A percentile compares a stretch with the other conserved stretches of the same genome.
These are phyloP conservation scores for Dusona sp. DNA, from an alignment of 2,888 invertebrate genomes.

Conservation along the genomic window DNA sequence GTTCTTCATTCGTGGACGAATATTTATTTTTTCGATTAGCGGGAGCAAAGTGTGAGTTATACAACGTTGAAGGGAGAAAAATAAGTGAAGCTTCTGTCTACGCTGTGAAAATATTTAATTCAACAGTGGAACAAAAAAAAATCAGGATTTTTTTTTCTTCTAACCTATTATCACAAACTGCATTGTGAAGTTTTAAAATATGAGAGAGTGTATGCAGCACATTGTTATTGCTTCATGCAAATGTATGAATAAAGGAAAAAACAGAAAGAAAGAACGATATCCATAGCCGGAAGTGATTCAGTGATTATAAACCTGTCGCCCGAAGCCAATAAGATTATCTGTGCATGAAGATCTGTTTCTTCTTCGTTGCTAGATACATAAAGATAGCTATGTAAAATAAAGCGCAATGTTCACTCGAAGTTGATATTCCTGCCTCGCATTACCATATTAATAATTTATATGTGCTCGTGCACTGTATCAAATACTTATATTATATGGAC, in stretches of 20 bases:
- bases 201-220: not conserved
- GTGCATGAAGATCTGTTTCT: constrained; percentile 67
- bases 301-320: constrained; percentile 72
- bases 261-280: constrained; percentile 17
- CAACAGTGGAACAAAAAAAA: not conserved
- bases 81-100: constrained; percentile 39
- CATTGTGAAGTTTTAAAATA: constrained; percentile 8
- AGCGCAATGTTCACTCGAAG: not conserved
- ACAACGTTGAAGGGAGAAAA: constrained; percentile 29
- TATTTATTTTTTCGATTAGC: constrained; percentile 58
- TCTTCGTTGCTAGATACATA: constrained; percentile 36
- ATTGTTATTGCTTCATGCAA: constrained; percentile 46
- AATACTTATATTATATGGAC: not conserved
- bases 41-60: not conserved
- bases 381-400: constrained; percentile 13
- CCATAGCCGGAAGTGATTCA: constrained; percentile 76
- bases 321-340: constrained; percentile 71
- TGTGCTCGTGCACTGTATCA: not conserved
- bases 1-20: constrained; percentile 15
- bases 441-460: no score
- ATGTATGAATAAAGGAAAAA: constrained; percentile 52
- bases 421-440: not conserved
- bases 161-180: not conserved
- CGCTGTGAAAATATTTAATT: constrained; percentile 33
- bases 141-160: constrained; percentile 13